A percentile compares a stretch with the other conserved stretches of the same genome.
Conservation (phyloP, 2,888 invertebrate genomes). For the Torymus tubicola region DNA sequence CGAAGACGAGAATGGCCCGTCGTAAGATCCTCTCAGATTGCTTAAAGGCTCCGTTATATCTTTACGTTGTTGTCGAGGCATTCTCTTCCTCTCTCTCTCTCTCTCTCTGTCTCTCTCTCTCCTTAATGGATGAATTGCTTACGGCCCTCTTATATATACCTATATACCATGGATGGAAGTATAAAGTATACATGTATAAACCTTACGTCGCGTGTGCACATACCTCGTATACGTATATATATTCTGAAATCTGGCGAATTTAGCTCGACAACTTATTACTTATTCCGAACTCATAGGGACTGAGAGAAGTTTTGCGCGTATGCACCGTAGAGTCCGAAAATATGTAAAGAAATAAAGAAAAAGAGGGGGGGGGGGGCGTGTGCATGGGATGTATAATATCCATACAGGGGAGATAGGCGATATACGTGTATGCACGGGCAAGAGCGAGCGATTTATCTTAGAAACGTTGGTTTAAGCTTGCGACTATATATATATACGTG, state of each 20-base stretch:
- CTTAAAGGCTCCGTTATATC: not conserved
- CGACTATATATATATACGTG: not conserved
- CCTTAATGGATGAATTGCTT: too few species aligned
- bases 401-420: conserved; percentile 22
- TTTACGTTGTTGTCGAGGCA: too few species aligned
- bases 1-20: not conserved
- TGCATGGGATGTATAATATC: conserved; percentile 13
- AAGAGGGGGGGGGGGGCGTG: not conserved
- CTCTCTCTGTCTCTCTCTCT: too few species aligned
- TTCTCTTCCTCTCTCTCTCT: too few species aligned
- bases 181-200: too few species aligned
- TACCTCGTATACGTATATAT: too few species aligned
- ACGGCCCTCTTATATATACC: too few species aligned
- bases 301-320: not conserved
- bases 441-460: conserved; percentile 49
- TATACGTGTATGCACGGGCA: conserved; percentile 26
- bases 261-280: too few species aligned
- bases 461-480: conserved; percentile 47
- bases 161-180: too few species aligned
- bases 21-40: not conserved
- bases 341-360: conserved; percentile 10
- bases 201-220: too few species aligned
- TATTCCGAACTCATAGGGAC: too few species aligned
- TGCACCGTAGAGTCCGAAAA: not conserved
- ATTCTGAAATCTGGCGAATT: too few species aligned